A percentile compares a stretch with the other conserved stretches of the same genome.
phyloP scores from a whole-genome alignment of 1,140 invertebrate species.

The Cyclargus thomasi region DNA sequence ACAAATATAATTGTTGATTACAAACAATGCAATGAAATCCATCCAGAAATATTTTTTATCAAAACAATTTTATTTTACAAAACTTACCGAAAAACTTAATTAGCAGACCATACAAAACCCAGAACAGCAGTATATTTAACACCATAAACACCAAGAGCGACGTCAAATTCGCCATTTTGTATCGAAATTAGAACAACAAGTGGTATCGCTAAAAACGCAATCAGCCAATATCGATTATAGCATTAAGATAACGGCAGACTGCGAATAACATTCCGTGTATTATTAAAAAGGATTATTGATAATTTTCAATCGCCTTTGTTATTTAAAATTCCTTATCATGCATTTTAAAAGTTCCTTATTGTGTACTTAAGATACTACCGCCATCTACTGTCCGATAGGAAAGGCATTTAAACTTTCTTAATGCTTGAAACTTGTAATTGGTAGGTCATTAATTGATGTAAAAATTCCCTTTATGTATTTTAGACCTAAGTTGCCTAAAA shows the following conservation, averaged over 20 bases:
- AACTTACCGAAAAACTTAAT: constrained; percentile 48
- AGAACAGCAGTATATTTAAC: constrained; percentile 49
- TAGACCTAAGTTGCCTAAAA: too few relatives aligned
- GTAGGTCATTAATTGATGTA: too few relatives aligned
- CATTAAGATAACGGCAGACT: constrained; percentile 27
- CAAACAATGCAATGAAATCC: too few relatives aligned
- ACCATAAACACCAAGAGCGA: constrained; percentile 46
- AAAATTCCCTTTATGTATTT: too few relatives aligned
- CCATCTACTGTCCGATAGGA: neutral
- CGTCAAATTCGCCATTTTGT: constrained; percentile 39
- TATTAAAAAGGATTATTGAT: constrained; percentile 6
- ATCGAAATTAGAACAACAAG: constrained; percentile 28
- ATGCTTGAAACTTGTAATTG: too few relatives aligned
- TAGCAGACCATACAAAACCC: constrained; percentile 47
- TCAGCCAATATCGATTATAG: constrained; percentile 24
- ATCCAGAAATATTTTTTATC: too few relatives aligned
- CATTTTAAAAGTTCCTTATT: too few relatives aligned
- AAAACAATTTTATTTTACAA: too few relatives aligned
- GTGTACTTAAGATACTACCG: neutral
- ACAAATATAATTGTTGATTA: too few relatives aligned
- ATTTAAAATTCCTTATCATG: too few relatives aligned
- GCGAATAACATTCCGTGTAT: neutral
- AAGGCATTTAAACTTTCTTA: neutral
- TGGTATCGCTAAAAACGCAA: constrained; percentile 37
- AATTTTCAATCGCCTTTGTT: too few relatives aligned